Evolutionary conservation across 2,888 invertebrate genomes (phyloP), one percentile per base, ranked within the genome.

Genomic region (Catocala fraxini): DNA sequence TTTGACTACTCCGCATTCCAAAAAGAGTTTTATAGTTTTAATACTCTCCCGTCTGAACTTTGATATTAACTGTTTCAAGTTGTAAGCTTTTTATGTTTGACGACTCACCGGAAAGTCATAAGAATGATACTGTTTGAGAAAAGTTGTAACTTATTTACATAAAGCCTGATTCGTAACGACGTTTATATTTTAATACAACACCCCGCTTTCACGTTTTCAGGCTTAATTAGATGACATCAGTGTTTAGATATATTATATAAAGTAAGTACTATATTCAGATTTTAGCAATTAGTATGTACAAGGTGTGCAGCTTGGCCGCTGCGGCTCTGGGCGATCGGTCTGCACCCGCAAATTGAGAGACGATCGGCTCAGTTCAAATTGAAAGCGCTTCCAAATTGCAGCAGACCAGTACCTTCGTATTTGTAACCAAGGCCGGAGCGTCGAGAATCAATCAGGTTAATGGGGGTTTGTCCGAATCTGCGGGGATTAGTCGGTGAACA

Each of bases 361-460:
- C 83, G 82, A 84, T 79, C 80, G 83, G 86, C 85, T 87, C 87
- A 82, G 88, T 86, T 88, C 88, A 91, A 93, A 92, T 92, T 91
- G 92, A 90, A 91, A 92, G 89, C 91, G 86, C 79, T 87, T 77
- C 85, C 82, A 85, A 92, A 91, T 91, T 88, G 89, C 89, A 88
- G 79, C 84, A 87, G 87, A 87, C 87, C 13, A 54, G 45, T 41
- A 47, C 57, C 90, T 92, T 91, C 91, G 90, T 92, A 86, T 90
- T 91, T 90, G 88, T 90, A 90, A 87, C 90, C 84, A 87, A 87
- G 81, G 79, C 82, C 75, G 79, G 79, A 85, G 81, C 81, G 83
- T 79, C 85, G 87, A 86, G 87, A 91, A 92, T 93, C 93, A 93
- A 93, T 93, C 93, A 91, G 85, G 80, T 89, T 92, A 92, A 93